Evolutionary conservation across 2,797 vertebrate species (phyloP), one percentile per base, ranked within the genome.

Genomic region (Poecilia wingei): DNA sequence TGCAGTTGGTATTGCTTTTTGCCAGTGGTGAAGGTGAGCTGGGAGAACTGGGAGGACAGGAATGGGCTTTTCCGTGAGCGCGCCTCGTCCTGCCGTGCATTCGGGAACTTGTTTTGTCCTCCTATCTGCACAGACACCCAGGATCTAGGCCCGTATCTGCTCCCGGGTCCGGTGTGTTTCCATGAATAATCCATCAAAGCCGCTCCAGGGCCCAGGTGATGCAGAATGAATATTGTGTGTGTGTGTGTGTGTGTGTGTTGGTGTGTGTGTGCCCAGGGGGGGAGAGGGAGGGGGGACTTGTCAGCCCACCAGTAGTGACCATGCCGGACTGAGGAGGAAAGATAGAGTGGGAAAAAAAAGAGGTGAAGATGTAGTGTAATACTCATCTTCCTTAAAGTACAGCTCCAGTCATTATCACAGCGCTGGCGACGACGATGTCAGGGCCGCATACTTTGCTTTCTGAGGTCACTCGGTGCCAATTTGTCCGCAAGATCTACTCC

Each of bases 121-220:
- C 49, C 25, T 33, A 10, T 14, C 10, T 46, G 51, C 43, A 79
- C 61, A 45, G 66, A 79, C 39, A 72, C 71, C 46, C 78, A 66
- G 57, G 28, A 59, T 31, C 57, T 59, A 14, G 57, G 31, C 57
- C 57, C n/a, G 84, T 89, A 88, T 94, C 88, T 93, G 86, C 86
- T 89, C 74, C 83, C 79, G 89, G 90, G 90, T 92, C 92, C 84
- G 84, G 88, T 88, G 90, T 85, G 88, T 93, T 78, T 70, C 88
- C 82, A 94, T 96, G 90, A 94, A 96, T 95, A 92, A 95, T 88
- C 91, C 91, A 95, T 95, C 92, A 94, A 46, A 95, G 93, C 81
- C 47, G 75, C 92, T 88, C 87, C 89, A 87, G 90, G 91, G 91
- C 88, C 91, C 92, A 92, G 94, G 94, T 95, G 94, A 95, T 92